Conservation (phyloP, 2,797 vertebrate genomes). For the Lagodon rhomboides region DNA sequence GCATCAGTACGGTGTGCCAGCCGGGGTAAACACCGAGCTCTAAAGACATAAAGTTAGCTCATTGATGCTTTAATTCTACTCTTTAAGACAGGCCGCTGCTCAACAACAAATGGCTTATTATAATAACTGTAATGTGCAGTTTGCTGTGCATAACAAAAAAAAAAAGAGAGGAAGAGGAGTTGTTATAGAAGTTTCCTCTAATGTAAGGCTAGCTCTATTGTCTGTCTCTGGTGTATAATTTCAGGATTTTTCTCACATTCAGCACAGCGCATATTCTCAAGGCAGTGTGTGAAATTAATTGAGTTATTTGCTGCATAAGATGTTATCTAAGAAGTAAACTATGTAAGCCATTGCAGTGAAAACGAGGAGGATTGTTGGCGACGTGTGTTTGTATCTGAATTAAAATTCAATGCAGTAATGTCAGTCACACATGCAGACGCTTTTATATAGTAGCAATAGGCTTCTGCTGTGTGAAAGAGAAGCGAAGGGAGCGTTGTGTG, state of each 20-base stretch:
- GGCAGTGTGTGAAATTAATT: conserved; percentile 7
- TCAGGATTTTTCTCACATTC: conserved; percentile 30
- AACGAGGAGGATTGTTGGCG: conserved; percentile 2
- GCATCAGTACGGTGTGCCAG: conserved; percentile 20
- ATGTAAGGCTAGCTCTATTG: neutral
- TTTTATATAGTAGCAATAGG: conserved; percentile 20
- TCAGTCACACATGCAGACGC: conserved; percentile 33
- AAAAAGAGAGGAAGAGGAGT: neutral
- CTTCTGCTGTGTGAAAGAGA: conserved; percentile 25
- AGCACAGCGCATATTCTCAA: conserved; percentile 16
- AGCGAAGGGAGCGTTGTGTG: conserved; percentile 31
- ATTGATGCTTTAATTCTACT: conserved; percentile 17
- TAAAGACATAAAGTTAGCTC: conserved; percentile 24
- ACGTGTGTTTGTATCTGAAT: conserved; percentile 27
- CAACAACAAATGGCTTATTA: conserved; percentile 36
- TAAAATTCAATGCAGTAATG: conserved; percentile 13
- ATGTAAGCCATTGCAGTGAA: conserved; percentile 13
- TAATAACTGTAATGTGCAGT: conserved; percentile 21
- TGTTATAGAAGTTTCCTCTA: conserved; percentile 19
- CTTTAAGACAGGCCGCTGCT: conserved; percentile 9
- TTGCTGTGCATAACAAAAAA: conserved; percentile 16
- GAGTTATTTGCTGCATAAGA: conserved; percentile 22
- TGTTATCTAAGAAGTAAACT: neutral
- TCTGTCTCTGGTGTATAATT: conserved; percentile 32
- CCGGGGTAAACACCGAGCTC: conserved; percentile 8